Evolutionary conservation across 53 echinoderm and acorn worm genomes (phyloP).

Genomic region (Apostichopus leukothele): DNA sequence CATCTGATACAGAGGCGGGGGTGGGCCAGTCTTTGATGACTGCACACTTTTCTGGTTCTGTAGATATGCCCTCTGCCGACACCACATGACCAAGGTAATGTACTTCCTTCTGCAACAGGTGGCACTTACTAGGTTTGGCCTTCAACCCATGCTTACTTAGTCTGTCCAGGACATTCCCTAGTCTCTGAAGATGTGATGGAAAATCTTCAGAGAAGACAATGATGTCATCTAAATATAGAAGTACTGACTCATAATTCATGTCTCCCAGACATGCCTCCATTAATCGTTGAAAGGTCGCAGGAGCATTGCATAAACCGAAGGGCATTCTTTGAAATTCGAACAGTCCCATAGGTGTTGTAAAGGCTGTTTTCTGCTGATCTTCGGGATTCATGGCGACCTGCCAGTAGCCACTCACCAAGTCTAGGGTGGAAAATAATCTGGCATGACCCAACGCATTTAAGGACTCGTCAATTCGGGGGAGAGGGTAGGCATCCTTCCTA

Average conservation of each 20-base stretch:
- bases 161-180: conserved; percentile 43
- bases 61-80: conserved; percentile 50
- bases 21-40: conserved; percentile 55
- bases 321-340: conserved; percentile 63
- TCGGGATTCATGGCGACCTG: conserved; percentile 53
- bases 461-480: conserved; percentile 45
- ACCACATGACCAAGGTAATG: conserved; percentile 63
- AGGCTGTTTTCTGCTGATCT: conserved; percentile 53
- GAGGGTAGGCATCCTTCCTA: conserved; percentile 44
- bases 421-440: conserved; percentile 3
- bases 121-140: conserved; percentile 44
- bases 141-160: conserved; percentile 49
- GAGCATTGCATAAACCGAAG: conserved; percentile 59
- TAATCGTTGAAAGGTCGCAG: conserved; percentile 62
- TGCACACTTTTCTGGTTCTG: conserved; percentile 60
- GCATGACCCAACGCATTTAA: background rate
- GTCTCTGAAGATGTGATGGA: conserved; percentile 50
- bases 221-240: conserved; percentile 64
- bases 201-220: conserved; percentile 58
- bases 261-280: conserved; percentile 59
- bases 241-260: conserved; percentile 50
- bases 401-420: conserved; percentile 56
- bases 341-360: conserved; percentile 35
- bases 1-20: conserved; percentile 52
- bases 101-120: conserved; percentile 27